Conservation (phyloP, 2,888 invertebrate genomes). For the Chrysodeixis includens region DNA sequence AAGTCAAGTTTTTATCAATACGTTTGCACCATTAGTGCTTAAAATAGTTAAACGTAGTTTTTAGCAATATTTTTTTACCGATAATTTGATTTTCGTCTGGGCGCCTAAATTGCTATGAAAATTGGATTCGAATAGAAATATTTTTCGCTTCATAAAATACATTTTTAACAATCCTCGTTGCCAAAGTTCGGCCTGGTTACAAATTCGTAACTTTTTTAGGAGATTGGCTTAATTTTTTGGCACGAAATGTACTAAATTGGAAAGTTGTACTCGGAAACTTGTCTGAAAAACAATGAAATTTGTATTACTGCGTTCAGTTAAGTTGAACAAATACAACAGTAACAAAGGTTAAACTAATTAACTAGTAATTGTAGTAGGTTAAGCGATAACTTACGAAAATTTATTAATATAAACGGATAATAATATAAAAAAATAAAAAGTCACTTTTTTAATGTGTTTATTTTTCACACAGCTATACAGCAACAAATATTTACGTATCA, state of each 20-base stretch:
- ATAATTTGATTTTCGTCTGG: background rate
- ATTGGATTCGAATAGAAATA: slow-evolving; percentile 22
- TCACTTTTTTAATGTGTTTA: too few relatives aligned
- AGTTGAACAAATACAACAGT: too few relatives aligned
- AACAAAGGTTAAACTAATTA: too few relatives aligned
- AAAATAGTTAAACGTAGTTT: too few relatives aligned
- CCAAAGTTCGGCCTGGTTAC: slow-evolving; percentile 42
- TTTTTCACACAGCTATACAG: too few relatives aligned
- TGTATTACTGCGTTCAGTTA: background rate
- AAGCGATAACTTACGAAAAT: too few relatives aligned
- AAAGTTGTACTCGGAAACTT: slow-evolving; percentile 14
- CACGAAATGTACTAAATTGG: slow-evolving; percentile 38
- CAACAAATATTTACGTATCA: background rate
- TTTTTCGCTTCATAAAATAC: slow-evolving; percentile 9
- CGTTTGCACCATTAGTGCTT: too few relatives aligned
- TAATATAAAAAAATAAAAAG: too few relatives aligned
- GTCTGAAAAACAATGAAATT: slow-evolving; percentile 15
- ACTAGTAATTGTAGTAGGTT: too few relatives aligned
- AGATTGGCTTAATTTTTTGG: slow-evolving; percentile 44
- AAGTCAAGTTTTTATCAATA: too few relatives aligned
- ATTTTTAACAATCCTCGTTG: slow-evolving; percentile 24
- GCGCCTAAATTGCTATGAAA: background rate
- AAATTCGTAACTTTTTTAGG: slow-evolving; percentile 20
- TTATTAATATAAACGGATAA: too few relatives aligned
- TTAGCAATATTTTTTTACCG: too few relatives aligned